Conservation (phyloP, 2,888 invertebrate species). For the Melolontha melolontha region DNA sequence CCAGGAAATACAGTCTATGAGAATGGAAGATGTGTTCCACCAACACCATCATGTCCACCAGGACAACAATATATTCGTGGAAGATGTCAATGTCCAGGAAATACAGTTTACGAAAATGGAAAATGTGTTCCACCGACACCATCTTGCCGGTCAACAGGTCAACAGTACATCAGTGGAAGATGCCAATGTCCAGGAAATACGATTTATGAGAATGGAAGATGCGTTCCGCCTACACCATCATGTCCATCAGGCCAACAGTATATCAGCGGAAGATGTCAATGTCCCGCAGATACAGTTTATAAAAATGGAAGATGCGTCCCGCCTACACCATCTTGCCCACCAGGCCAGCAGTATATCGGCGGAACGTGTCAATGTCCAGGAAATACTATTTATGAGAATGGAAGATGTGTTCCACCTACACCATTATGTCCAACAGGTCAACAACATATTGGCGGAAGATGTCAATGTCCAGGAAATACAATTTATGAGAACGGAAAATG, state of each 20-base stretch:
- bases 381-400: conserved; percentile 8
- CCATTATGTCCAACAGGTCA: not conserved
- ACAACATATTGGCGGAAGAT: not conserved
- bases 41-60: conserved; percentile 18
- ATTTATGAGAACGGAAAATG: conserved; percentile 30
- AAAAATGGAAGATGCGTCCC: conserved; percentile 29
- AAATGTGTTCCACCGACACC: conserved; percentile 26
- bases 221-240: conserved; percentile 2
- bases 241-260: conserved; percentile 22
- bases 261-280: conserved; percentile 32
- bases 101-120: conserved; percentile 13
- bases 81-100: conserved; percentile 21
- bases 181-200: conserved; percentile 12
- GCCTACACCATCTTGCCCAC: conserved; percentile 12
- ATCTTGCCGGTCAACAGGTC: conserved; percentile 15
- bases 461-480: not conserved
- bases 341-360: not conserved
- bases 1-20: not conserved
- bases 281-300: not conserved
- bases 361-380: conserved; percentile 20
- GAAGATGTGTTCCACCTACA: conserved; percentile 14
- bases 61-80: conserved; percentile 35
- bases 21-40: conserved; percentile 28
- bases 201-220: conserved; percentile 15
- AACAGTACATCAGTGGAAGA: conserved; percentile 29